Evolutionary conservation across 2,113 vertebrate species (phyloP), one percentile per base, ranked within the genome.

Genomic region (Camelus bactrianus): DNA sequence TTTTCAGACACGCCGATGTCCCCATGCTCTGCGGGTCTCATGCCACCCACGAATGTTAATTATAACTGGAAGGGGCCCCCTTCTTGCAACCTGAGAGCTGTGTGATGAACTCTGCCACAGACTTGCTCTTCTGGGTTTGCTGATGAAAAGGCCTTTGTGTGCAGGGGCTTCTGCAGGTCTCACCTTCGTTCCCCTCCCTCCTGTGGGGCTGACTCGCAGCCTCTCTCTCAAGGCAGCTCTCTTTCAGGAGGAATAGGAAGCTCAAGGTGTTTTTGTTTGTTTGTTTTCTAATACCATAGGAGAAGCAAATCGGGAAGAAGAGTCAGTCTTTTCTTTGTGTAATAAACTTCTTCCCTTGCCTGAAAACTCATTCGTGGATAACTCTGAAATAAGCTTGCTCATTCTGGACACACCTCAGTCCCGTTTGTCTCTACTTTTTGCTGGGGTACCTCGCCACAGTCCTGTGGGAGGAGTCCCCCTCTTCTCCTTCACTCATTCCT

Each of bases 121-220:
- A 96, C 96, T 83, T 19, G 88, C 93, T 97, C 91, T 97, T 95
- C 96, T 94, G 96, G 92, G 65, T 97, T 89, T 96, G 88, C 90
- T 46, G 42, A 95, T 97, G 94, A 98, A 96, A 97, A 92, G 95
- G 90, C 91, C 97, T 97, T 98, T 97, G 97, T 97, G 81, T 60
- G 32, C 0, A n/a, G 22, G 69, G 77, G 42, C 46, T 83, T 62
- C 93, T 70, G 76, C 54, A 32, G n/a, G 32, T 35, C 76, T 91
- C 95, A 96, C 96, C 96, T 95, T n/a, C 50, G 64, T 72, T 50
- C 46, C 69, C 48, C 85, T 93, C 69, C 65, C 58, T 91, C 75
- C 83, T 72, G 38, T 2, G 67, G 70, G 85, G 62, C 80, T 4
- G 50, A 15, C 92, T 46, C 13, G 1, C 17, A 4, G 28, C 82